These are phyloP conservation scores for Leptinotarsa texana DNA, from an alignment of 1,140 invertebrate genomes.

Conservation along the genomic window DNA sequence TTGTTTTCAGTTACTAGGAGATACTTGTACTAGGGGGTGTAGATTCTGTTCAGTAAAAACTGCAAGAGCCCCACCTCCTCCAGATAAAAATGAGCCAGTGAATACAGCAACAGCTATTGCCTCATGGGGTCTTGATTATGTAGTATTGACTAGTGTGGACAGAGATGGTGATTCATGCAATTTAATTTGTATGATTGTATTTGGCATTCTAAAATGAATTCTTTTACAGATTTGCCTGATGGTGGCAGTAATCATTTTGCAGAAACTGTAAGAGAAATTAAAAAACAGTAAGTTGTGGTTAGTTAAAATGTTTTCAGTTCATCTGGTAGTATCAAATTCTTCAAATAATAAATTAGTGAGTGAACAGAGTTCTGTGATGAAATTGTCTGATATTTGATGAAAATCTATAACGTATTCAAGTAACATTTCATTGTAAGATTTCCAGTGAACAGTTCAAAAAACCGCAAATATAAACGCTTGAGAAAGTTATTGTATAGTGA, in stretches of 20 bases:
- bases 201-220: background rate
- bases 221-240: constrained; percentile 78
- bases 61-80: constrained; percentile 82
- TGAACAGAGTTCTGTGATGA: too few species aligned
- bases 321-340: too few species aligned
- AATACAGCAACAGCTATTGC: constrained; percentile 93
- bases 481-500: too few species aligned
- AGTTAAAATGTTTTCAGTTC: too few species aligned
- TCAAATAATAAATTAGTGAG: too few species aligned
- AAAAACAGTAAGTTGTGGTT: constrained; percentile 61
- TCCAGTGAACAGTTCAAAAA: too few species aligned
- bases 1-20: constrained; percentile 78
- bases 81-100: constrained; percentile 87
- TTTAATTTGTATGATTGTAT: constrained; percentile 1
- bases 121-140: constrained; percentile 95
- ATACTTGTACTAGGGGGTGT: constrained; percentile 90
- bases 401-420: too few species aligned
- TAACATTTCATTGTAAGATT: too few species aligned
- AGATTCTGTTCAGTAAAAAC: constrained; percentile 99
- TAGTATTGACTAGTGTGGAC: constrained; percentile 98
- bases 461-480: too few species aligned
- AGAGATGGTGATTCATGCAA: constrained; percentile 75
- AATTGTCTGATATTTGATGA: too few species aligned
- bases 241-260: constrained; percentile 92
- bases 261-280: constrained; percentile 82